phyloP scores from a whole-genome alignment of 1,140 invertebrate species.

The Gryllus bimaculatus region DNA sequence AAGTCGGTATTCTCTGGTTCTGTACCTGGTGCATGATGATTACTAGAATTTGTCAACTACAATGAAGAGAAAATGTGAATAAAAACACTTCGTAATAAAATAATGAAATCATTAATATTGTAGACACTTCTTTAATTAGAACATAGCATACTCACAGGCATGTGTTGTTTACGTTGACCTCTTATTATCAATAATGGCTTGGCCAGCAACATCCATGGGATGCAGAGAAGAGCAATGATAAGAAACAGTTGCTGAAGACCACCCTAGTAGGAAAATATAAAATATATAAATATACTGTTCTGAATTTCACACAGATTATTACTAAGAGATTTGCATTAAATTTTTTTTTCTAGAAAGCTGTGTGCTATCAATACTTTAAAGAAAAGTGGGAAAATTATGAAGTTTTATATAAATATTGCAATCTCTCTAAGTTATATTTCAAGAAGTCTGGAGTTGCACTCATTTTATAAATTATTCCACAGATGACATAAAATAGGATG shows the following conservation, averaged over 20 bases:
- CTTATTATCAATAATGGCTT: slow-evolving; percentile 82
- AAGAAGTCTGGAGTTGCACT: too few relatives aligned
- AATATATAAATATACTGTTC: too few relatives aligned
- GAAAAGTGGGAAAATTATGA: too few relatives aligned
- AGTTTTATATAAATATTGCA: too few relatives aligned
- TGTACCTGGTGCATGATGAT: slow-evolving; percentile 26
- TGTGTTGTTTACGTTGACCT: slow-evolving; percentile 45
- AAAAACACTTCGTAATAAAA: not conserved
- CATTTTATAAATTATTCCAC: too few relatives aligned
- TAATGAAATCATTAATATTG: not conserved
- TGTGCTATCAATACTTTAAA: too few relatives aligned
- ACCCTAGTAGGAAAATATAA: slow-evolving; percentile 8
- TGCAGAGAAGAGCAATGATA: slow-evolving; percentile 72
- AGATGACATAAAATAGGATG: too few relatives aligned
- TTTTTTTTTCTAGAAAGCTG: too few relatives aligned
- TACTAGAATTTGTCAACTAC: slow-evolving; percentile 30
- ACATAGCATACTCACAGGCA: slow-evolving; percentile 38
- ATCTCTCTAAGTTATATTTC: too few relatives aligned
- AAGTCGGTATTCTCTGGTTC: slow-evolving; percentile 38
- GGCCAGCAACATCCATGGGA: slow-evolving; percentile 91
- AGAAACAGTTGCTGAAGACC: slow-evolving; percentile 79
- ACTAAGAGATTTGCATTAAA: too few relatives aligned
- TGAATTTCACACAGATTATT: too few relatives aligned
- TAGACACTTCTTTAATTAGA: not conserved
- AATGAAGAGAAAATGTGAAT: not conserved